Base-by-base conservation (phyloP, 2,888 invertebrate genomes). In the Hirtodrosophila histrioides region DNA sequence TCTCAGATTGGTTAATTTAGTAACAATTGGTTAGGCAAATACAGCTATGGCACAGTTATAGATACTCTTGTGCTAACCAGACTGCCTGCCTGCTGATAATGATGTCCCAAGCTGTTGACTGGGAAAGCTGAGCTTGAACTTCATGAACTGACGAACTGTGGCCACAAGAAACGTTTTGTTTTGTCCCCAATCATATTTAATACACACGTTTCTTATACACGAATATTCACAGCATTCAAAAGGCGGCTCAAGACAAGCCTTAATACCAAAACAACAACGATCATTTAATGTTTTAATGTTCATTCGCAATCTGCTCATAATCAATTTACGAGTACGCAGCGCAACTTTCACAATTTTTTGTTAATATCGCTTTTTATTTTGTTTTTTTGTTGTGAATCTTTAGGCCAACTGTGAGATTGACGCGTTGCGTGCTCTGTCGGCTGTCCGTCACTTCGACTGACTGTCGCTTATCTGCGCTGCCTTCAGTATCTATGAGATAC, bases 321-420 rank as follows among this genome's bases (percentile, higher is more conserved):
- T 83, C 82, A 86, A 86, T 83, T 83, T 86, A 69, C 57, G 66
- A 75, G 73, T 73, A 65, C 81, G 64, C 76, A 65, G 63, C 45
- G 24, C 46, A 86, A 86, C 87, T 83, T 83, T 82, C 82, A 86
- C 82, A 86, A 79, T 53, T 62, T 62, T 44, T 63, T 70, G 65
- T 63, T 51, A 63, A 69, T 72, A 73, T 69, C 37, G 45, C 46
- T 45, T 17, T 51, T 45, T 17, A 29, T 35, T 17, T 11, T 39
- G 39, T 45, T 17, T 17, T 17, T 1, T 17, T 17, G 1, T 17
- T 17, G 17, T 17, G 17, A 17, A n/a, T 23, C 2, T 40, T 44
- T 45, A 46, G 40, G 58, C 29, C 57, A 46, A 43, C 41, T 23
- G n/a, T 8, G 36, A 54, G 54, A 70, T 54, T 50, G 56, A 50